These are phyloP conservation scores for Leptinotarsa rubiginosa DNA, from an alignment of 2,888 invertebrate species.

Conservation along the genomic window DNA sequence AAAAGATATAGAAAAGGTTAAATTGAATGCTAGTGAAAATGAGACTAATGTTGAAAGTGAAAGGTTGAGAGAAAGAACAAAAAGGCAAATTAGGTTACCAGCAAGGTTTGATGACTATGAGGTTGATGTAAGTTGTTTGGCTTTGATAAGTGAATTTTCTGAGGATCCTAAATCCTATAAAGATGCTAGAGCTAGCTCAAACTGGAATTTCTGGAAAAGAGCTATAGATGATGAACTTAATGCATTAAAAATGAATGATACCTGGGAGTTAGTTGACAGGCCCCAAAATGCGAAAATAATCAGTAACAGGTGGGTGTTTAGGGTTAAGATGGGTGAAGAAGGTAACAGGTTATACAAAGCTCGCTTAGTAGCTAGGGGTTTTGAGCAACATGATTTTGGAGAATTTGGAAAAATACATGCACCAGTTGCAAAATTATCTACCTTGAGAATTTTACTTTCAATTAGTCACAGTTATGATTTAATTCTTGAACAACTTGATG, in stretches of 20 bases:
- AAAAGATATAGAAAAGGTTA: neutral
- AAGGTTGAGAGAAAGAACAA: too few relatives aligned
- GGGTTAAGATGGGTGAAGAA: conserved; percentile 34
- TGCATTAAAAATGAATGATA: conserved; percentile 46
- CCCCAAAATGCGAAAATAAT: conserved; percentile 39
- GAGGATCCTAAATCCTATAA: too few relatives aligned
- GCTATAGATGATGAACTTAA: too few relatives aligned
- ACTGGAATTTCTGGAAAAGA: too few relatives aligned
- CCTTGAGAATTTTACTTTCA: conserved; percentile 32
- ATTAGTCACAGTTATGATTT: conserved; percentile 32
- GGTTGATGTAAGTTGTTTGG: too few relatives aligned
- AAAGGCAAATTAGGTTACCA: too few relatives aligned
- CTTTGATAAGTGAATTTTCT: too few relatives aligned
- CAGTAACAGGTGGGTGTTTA: conserved; percentile 44
- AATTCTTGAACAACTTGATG: conserved; percentile 36
- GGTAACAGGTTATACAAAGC: conserved; percentile 47
- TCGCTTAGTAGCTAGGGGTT: conserved; percentile 54
- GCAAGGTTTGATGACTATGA: too few relatives aligned
- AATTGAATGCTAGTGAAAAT: conserved; percentile 35
- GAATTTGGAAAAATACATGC: neutral
- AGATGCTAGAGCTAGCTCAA: too few relatives aligned
- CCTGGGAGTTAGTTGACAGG: conserved; percentile 31
- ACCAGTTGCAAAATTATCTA: conserved; percentile 28
- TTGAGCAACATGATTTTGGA: conserved; percentile 45
- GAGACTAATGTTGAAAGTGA: too few relatives aligned